Conservation (phyloP, 2,113 vertebrate genomes). For the Hystrix brachyura region DNA sequence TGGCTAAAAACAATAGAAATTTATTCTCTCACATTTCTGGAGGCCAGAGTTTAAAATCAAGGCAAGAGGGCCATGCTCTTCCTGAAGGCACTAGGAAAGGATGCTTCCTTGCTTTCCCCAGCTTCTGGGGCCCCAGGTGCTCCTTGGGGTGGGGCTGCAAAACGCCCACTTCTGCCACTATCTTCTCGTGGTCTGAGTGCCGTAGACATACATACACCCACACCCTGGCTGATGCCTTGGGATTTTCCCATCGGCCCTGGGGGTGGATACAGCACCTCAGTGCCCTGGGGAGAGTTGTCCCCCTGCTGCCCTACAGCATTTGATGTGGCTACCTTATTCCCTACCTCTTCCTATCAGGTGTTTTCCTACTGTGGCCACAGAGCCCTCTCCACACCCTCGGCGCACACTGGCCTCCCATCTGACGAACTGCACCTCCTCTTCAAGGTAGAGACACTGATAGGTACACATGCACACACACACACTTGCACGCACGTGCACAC, state of each 20-base stretch:
- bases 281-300: not conserved
- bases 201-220: not conserved
- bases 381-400: not conserved
- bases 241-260: not conserved
- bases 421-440: not conserved
- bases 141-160: not conserved
- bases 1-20: not conserved
- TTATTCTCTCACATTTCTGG: not conserved
- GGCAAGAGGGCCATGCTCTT: not conserved
- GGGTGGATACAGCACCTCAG: not conserved
- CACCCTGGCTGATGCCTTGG: not conserved
- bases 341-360: not conserved
- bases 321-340: not conserved
- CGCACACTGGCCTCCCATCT: not conserved
- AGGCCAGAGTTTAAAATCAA: not conserved
- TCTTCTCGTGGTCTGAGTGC: not conserved
- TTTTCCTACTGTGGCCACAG: not conserved
- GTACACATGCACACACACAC: not conserved
- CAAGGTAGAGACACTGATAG: not conserved
- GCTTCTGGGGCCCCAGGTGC: not conserved
- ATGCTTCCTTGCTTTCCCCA: not conserved
- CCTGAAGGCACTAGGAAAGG: not conserved
- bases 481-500: too few species aligned
- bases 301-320: fast-evolving
- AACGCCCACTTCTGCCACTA: not conserved